phyloP scores from a whole-genome alignment of 1,140 invertebrate genomes.

The Anthonomus grandis region DNA sequence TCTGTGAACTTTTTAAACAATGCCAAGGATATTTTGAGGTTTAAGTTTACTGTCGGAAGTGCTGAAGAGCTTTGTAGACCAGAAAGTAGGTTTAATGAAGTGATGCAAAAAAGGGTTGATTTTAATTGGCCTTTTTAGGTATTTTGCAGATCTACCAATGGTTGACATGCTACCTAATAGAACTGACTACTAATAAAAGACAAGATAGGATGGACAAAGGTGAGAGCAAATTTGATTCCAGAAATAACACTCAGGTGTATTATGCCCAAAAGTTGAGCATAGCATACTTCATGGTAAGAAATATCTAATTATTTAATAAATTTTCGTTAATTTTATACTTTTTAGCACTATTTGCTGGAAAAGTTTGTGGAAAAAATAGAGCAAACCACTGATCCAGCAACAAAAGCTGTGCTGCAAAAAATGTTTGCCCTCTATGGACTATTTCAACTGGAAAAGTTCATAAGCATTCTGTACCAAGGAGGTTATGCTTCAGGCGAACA shows the following conservation, averaged over 20 bases:
- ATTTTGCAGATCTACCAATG: conserved; percentile 64
- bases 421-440: conserved; percentile 70
- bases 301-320: no score
- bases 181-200: conserved; percentile 63
- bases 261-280: conserved; percentile 69
- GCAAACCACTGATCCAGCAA: conserved; percentile 49
- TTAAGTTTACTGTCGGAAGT: conserved; percentile 50
- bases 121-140: conserved; percentile 25
- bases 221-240: conserved; percentile 67
- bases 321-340: conserved; percentile 16
- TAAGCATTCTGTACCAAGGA: conserved; percentile 73
- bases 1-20: conserved; percentile 62
- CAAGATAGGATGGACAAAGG: conserved; percentile 55
- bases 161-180: conserved; percentile 76
- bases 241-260: conserved; percentile 82
- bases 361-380: conserved; percentile 57
- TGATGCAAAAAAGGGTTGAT: not conserved
- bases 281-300: conserved; percentile 59
- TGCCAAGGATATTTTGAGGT: conserved; percentile 52
- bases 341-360: conserved; percentile 61
- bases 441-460: conserved; percentile 63
- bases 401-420: conserved; percentile 58
- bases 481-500: conserved; percentile 56
- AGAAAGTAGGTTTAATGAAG: conserved; percentile 55
- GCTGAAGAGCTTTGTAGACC: conserved; percentile 53